Conservation (phyloP, 2,797 vertebrate genomes). For the Scolopax rusticola region DNA sequence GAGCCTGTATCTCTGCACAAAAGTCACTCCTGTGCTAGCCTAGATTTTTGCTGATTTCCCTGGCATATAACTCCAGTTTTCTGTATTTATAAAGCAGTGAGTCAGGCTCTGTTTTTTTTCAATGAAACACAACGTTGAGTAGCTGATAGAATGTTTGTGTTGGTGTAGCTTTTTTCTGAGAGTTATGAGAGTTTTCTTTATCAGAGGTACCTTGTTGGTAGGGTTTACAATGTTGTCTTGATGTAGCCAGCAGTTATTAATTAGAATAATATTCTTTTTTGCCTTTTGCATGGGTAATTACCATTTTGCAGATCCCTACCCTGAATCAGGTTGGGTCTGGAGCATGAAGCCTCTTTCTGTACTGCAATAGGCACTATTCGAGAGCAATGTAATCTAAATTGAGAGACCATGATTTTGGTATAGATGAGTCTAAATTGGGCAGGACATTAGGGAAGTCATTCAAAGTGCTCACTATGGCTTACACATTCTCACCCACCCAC, state of each 20-base stretch:
- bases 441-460: background rate
- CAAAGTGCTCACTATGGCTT: background rate
- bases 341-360: background rate
- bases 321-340: background rate
- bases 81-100: slow-evolving; percentile 13
- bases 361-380: rapidly evolving
- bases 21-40: background rate
- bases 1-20: background rate
- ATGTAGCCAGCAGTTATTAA: background rate
- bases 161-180: background rate
- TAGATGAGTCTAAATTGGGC: background rate
- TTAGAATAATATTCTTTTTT: background rate
- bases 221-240: background rate
- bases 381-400: rapidly evolving
- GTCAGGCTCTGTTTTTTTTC: background rate
- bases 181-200: background rate
- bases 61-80: background rate
- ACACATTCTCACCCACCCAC: slow-evolving; percentile 41
- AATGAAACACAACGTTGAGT: background rate
- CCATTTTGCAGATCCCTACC: background rate
- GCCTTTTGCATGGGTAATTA: background rate
- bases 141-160: background rate
- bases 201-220: background rate
- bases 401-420: background rate
- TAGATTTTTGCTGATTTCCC: background rate